Conservation (phyloP, 2,797 vertebrate genomes). For the Netta rufina region DNA sequence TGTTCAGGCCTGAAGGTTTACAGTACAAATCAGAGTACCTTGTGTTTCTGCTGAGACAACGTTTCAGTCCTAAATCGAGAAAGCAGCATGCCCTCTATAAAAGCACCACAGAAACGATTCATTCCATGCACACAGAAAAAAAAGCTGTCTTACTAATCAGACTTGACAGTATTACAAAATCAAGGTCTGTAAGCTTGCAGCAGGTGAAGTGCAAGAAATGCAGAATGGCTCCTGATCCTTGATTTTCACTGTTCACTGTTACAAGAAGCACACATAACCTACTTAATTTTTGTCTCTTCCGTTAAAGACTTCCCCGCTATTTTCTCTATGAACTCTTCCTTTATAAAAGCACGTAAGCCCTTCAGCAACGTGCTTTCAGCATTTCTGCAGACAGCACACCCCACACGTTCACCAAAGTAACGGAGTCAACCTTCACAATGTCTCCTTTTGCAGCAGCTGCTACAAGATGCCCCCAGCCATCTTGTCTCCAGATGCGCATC, state of each 20-base stretch:
- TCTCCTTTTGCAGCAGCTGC: slow-evolving; percentile 72
- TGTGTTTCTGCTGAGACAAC: background rate
- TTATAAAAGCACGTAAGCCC: background rate
- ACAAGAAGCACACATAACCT: background rate
- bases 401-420: background rate
- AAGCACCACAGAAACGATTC: background rate
- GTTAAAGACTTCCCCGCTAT: background rate
- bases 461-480: slow-evolving; percentile 73
- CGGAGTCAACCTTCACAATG: slow-evolving; percentile 54
- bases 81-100: background rate
- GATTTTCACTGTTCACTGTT: background rate
- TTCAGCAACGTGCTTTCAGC: background rate
- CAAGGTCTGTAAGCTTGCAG: background rate
- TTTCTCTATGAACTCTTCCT: too few relatives aligned
- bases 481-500: slow-evolving; percentile 73
- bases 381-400: background rate
- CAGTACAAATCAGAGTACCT: background rate
- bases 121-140: background rate
- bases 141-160: background rate
- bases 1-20: background rate
- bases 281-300: background rate
- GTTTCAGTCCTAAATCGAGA: background rate
- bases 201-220: background rate
- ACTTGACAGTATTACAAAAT: background rate
- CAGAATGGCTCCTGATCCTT: background rate